Evolutionary conservation across 2,113 vertebrate species (phyloP).

Genomic region (Gopherus evgoodei): DNA sequence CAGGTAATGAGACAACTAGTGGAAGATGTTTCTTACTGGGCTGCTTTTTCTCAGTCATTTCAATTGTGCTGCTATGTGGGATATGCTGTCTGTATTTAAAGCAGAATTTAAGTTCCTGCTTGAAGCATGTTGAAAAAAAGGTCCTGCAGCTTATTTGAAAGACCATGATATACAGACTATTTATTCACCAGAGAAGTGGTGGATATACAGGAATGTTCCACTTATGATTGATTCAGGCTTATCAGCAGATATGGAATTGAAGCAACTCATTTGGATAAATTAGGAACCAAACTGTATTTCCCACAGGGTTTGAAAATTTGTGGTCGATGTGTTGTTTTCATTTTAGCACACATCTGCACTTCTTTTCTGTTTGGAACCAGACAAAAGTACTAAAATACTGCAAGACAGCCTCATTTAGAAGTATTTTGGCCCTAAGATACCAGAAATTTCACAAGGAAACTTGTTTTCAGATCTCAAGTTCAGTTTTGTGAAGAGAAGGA

Average conservation of each 20-base stretch:
- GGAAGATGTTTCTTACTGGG: background rate
- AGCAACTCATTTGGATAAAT: conserved; percentile 36
- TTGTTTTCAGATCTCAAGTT: background rate
- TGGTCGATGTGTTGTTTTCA: conserved; percentile 32
- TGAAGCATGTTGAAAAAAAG: background rate
- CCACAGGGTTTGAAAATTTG: background rate
- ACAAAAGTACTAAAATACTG: background rate
- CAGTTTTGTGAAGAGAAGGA: background rate
- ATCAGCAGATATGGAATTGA: conserved; percentile 24
- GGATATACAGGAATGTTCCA: background rate
- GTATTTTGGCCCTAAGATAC: conserved; percentile 4
- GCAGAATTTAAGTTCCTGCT: background rate
- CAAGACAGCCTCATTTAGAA: background rate
- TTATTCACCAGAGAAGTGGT: background rate
- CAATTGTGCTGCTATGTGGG: background rate
- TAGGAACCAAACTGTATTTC: background rate
- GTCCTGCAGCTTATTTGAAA: background rate
- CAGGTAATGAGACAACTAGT: background rate
- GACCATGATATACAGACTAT: background rate
- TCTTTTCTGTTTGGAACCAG: background rate
- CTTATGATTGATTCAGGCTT: conserved; percentile 22
- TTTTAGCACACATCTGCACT: background rate
- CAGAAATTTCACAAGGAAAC: background rate
- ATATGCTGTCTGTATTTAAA: background rate
- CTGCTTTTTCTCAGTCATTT: background rate